Base-by-base conservation (phyloP, 1,140 invertebrate species). In the Drosophila paulistorum region DNA sequence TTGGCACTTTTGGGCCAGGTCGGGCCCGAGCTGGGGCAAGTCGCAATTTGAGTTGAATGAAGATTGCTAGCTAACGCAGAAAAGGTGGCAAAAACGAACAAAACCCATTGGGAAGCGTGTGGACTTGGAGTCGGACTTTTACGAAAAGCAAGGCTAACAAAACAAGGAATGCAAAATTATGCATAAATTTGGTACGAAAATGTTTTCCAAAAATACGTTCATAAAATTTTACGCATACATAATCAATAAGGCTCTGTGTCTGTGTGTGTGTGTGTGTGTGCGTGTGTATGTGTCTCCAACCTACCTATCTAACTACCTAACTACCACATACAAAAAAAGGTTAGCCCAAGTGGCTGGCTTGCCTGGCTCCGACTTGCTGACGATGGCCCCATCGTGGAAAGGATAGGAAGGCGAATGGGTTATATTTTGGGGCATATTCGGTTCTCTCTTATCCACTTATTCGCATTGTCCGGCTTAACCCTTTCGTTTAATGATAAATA, bases 151-250 rank as follows among this genome's bases (percentile, higher is more conserved):
- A 26, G 42, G 7, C 61, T 51, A 64, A 64, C 61, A 45, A 64
- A 64, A 64, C 51, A 51, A 65, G 58, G 59, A 67, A 67, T 67
- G 65, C 65, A 67, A 67, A 67, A 67, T 67, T 67, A 67, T 67
- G 65, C 65, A 67, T 67, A 67, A 57, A 67, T 67, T 67, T 67
- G 59, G 54, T 67, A 67, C 57, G 65, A 57, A 57, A 59, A 57
- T 57, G 54, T 39, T 55, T 59, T 59, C 57, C 30, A 51, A 67
- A 67, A 67, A 67, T 67, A 67, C 65, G 54, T 67, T 67, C 65
- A 67, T 67, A 67, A 67, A 67, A 67, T 59, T 67, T 67, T 67
- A 67, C 65, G 65, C 65, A 67, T 67, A 59, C 65, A 67, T 67
- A 67, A 67, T 67, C 65, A 67, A 67, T 67, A 67, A 67, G 20